These are phyloP conservation scores for Sesia bembeciformis DNA, from an alignment of 2,888 invertebrate genomes.

Conservation along the genomic window DNA sequence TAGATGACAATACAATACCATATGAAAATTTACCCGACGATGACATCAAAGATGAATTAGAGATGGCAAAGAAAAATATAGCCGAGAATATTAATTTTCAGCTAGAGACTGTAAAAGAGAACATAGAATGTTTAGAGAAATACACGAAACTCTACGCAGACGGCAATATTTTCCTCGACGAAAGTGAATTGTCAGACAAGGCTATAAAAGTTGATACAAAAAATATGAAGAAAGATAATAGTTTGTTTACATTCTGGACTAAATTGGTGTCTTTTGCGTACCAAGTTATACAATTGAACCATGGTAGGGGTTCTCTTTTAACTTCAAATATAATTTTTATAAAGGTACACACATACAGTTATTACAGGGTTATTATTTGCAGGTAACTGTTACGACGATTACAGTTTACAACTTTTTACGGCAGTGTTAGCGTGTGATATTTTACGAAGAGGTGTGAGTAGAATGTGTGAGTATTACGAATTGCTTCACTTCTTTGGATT, in stretches of 20 bases:
- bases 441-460: slow-evolving; percentile 45
- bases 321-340: too few species aligned
- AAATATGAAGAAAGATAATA: slow-evolving; percentile 20
- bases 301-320: slow-evolving; percentile 27
- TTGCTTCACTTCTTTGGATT: too few species aligned
- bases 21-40: slow-evolving; percentile 1
- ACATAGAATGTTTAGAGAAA: slow-evolving; percentile 36
- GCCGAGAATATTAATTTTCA: slow-evolving; percentile 36
- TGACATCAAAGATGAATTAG: slow-evolving; percentile 23
- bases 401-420: slow-evolving; percentile 52
- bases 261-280: slow-evolving; percentile 56
- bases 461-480: slow-evolving; percentile 46
- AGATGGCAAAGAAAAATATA: slow-evolving; percentile 23
- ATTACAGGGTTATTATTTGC: slow-evolving; percentile 7
- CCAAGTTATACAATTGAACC: slow-evolving; percentile 46
- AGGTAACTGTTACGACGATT: slow-evolving; percentile 63
- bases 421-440: slow-evolving; percentile 57
- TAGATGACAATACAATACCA: background rate
- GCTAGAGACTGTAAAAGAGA: slow-evolving; percentile 38
- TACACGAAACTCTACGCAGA: slow-evolving; percentile 24
- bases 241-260: slow-evolving; percentile 39
- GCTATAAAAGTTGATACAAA: slow-evolving; percentile 10
- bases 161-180: slow-evolving; percentile 5
- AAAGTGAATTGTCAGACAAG: slow-evolving; percentile 7
- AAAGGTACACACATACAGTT: too few species aligned